Base-by-base conservation (phyloP, 2,797 vertebrate species). In the Notolabrus celidotus region DNA sequence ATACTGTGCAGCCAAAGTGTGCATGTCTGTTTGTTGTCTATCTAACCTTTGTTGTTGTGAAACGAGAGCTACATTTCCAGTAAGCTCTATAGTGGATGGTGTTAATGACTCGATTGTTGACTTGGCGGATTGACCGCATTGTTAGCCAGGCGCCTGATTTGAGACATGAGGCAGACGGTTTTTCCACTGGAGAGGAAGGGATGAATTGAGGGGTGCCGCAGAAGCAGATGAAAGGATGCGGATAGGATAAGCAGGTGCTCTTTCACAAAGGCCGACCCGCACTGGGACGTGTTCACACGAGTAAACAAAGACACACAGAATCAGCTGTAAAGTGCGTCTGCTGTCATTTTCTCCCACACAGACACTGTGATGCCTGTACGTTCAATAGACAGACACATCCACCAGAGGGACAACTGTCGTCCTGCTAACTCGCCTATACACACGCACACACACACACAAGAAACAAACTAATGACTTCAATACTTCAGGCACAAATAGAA, bases 391-490 rank as follows among this genome's bases (percentile, higher is more conserved):
- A 8, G 38, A 12, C 55, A 56, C 43, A 54, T 54, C 50, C 65
- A 41, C 27, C 1, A 3, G 29, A 54, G n/a, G 38, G 45, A 19
- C 50, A 43, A 10, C 36, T n/a, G 34, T 56, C 31, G 11, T 49
- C 34, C 47, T 9, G 17, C 50, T 5, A 12, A 50, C 49, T 27
- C 22, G n/a, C 36, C 34, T 31, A 52, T 11, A n/a, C n/a, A n/a
- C n/a, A 17, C 31, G 54, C 41, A 27, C 27, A 46, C 53, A 46
- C 33, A 46, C 20, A 27, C 47, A 25, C 34, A 29, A 5, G 51
- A 36, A 66, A 47, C 67, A 20, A 66, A 62, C 53, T 65, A 83
- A 81, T 66, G 46, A 74, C 63, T 68, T 49, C 42, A 39, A 33
- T 33, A 56, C 53, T 65, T 70, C 11, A 58, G 55, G 51, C 60